Conservation (phyloP, 2,113 vertebrate genomes). For the Garra rufa region DNA sequence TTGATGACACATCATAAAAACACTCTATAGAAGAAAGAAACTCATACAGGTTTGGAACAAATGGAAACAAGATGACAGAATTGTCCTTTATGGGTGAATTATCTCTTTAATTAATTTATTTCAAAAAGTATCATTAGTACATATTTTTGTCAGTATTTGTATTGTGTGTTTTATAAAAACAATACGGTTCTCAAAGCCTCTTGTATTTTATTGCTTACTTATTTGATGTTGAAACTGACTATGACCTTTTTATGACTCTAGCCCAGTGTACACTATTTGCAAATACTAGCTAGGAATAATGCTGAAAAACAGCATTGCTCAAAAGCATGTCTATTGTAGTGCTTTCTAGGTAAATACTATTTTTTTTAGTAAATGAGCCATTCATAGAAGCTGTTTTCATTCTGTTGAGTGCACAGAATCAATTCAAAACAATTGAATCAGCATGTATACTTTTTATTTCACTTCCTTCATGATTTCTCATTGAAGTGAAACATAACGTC, state of each 20-base stretch:
- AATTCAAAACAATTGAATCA: neutral
- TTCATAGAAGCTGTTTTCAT: neutral
- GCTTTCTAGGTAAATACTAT: neutral
- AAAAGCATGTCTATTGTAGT: neutral
- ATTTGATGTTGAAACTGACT: too few species aligned
- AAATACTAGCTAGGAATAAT: neutral
- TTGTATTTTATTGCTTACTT: too few species aligned
- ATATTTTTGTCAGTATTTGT: too few species aligned
- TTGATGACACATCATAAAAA: too few species aligned
- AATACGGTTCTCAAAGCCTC: too few species aligned
- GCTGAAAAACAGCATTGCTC: neutral
- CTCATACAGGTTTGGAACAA: too few species aligned
- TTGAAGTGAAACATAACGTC: neutral
- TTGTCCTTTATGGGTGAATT: too few species aligned
- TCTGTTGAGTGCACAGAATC: neutral
- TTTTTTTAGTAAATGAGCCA: neutral
- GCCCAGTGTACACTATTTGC: neutral
- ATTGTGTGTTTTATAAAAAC: too few species aligned
- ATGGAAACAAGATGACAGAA: too few species aligned
- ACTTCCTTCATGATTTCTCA: neutral
- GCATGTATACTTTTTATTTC: neutral
- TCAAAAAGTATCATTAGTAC: too few species aligned
- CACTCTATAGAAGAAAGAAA: too few species aligned
- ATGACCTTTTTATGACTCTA: neutral
- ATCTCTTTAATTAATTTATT: too few species aligned